Conservation (phyloP, 1,140 invertebrate genomes). For the Drosophila takahashii region DNA sequence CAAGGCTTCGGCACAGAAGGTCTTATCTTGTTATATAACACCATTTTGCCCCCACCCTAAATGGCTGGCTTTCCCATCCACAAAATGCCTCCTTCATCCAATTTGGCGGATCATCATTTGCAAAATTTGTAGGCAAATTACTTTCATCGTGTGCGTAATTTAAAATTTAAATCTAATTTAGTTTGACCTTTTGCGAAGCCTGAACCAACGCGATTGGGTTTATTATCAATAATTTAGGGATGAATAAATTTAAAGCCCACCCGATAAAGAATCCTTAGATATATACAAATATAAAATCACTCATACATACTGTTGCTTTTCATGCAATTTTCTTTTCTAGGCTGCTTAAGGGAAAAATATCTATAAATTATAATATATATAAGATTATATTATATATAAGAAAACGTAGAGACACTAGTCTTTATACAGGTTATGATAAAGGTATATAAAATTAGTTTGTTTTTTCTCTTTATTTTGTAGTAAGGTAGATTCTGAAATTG, state of each 20-base stretch:
- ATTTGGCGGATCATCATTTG: constrained; percentile 34
- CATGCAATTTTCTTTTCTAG: too few species aligned
- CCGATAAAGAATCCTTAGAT: too few species aligned
- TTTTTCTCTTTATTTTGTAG: too few species aligned
- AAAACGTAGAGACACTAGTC: too few species aligned
- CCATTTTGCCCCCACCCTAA: background rate
- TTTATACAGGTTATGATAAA: too few species aligned
- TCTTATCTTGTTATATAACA: constrained; percentile 28
- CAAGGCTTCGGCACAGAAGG: constrained; percentile 2
- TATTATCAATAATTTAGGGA: background rate
- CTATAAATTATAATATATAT: too few species aligned
- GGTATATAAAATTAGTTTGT: too few species aligned
- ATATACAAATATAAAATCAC: too few species aligned
- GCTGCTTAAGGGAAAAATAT: background rate
- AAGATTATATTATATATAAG: too few species aligned
- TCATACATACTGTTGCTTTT: too few species aligned
- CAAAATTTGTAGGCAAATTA: constrained; percentile 42
- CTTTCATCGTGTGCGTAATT: constrained; percentile 41
- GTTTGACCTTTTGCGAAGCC: constrained; percentile 38
- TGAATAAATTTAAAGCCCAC: background rate
- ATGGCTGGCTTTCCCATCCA: background rate
- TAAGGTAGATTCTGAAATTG: too few species aligned
- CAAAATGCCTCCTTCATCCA: constrained; percentile 6
- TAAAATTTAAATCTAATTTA: constrained; percentile 46
- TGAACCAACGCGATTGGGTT: constrained; percentile 10